Evolutionary conservation across 2,113 vertebrate genomes (phyloP).

Genomic region (Hippocampus abdominalis): DNA sequence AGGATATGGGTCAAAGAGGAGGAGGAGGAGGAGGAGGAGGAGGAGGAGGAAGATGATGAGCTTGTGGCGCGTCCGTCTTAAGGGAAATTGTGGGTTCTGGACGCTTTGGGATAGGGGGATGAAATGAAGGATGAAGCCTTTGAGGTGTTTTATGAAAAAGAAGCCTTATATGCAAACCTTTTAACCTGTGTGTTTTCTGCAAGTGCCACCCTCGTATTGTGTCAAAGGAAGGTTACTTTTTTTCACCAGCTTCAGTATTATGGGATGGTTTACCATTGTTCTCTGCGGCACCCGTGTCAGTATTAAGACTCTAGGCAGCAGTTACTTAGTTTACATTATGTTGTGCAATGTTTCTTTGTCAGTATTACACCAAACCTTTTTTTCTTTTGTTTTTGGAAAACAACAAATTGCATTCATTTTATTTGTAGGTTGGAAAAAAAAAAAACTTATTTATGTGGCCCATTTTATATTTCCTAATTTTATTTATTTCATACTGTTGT

Average conservation of each 20-base stretch:
- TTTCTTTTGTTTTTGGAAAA: conserved; percentile 78
- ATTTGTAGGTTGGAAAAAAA: conserved; percentile 92
- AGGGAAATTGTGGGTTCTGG: conserved; percentile 84
- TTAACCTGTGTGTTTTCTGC: conserved; percentile 99
- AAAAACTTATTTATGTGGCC: conserved; percentile 99
- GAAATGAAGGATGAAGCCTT: conserved; percentile 85
- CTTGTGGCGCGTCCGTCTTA: conserved; percentile 89
- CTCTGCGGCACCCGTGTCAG: conserved; percentile 98
- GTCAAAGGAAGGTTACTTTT: conserved; percentile 89
- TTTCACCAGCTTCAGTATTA: conserved; percentile 97
- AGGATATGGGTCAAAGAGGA: conserved; percentile 69
- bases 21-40: conserved; percentile 72
- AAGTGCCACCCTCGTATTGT: conserved; percentile 99
- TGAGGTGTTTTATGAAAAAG: conserved; percentile 90
- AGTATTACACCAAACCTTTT: conserved; percentile 98
- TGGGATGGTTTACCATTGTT: conserved; percentile 88
- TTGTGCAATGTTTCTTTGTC: conserved; percentile 99
- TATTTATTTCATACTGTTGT: conserved; percentile 99
- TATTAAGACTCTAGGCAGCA: conserved; percentile 97
- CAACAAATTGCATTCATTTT: conserved; percentile 96
- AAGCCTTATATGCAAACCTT: conserved; percentile 99
- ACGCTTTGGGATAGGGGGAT: conserved; percentile 28
- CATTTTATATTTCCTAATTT: conserved; percentile 99
- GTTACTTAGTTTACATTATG: conserved; percentile 99
- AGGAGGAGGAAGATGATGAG: conserved; percentile 71